These are phyloP conservation scores for Pteronura brasiliensis DNA, from an alignment of 2,113 vertebrate species.

Conservation along the genomic window DNA sequence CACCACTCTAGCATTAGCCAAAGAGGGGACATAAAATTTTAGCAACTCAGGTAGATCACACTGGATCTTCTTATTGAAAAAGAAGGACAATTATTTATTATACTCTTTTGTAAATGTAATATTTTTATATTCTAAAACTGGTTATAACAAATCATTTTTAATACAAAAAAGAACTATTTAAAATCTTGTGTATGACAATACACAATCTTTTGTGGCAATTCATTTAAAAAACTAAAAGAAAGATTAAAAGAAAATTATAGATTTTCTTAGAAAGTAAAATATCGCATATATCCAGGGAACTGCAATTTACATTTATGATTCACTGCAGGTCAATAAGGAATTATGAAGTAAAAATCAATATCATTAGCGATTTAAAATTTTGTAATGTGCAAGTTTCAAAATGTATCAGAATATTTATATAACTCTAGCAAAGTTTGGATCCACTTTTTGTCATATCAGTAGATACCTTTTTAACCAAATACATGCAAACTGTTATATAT, in stretches of 20 bases:
- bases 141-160: neutral
- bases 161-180: neutral
- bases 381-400: neutral
- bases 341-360: conserved; percentile 12
- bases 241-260: neutral
- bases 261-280: neutral
- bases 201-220: neutral
- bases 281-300: neutral
- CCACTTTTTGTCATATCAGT: neutral
- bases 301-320: neutral
- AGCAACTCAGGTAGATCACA: neutral
- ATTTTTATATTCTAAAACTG: neutral
- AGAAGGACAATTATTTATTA: neutral
- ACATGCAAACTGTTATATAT: neutral
- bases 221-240: neutral
- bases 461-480: neutral
- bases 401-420: neutral
- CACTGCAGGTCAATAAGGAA: neutral
- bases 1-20: neutral
- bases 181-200: neutral
- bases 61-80: neutral
- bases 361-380: neutral
- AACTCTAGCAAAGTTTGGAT: neutral
- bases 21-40: neutral
- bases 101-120: neutral